These are phyloP conservation scores for Paramormyrops kingsleyae DNA, from an alignment of 2,113 vertebrate genomes.

Conservation along the genomic window DNA sequence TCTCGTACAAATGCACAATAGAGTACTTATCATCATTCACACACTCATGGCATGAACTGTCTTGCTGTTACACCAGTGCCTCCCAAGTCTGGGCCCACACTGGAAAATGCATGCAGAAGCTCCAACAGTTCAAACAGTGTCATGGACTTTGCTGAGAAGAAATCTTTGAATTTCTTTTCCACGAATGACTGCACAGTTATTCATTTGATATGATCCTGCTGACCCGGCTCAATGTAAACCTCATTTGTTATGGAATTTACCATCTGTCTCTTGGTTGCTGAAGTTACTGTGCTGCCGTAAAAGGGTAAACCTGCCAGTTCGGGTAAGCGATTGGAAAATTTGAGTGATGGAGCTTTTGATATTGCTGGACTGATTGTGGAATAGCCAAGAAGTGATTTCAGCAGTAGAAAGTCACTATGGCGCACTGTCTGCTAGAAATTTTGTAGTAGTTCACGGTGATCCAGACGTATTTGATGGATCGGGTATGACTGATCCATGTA, in stretches of 20 bases:
- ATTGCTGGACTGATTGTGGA: neutral
- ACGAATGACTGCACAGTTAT: neutral
- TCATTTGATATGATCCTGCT: neutral
- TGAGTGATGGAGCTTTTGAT: neutral
- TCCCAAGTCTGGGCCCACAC: neutral
- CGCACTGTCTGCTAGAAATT: neutral
- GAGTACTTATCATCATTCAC: neutral
- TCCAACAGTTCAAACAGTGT: neutral
- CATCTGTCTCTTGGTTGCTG: neutral
- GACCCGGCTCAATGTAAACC: neutral
- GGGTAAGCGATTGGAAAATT: neutral
- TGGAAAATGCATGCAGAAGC: neutral
- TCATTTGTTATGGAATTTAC: neutral
- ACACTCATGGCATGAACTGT: neutral
- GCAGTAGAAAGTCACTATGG: neutral
- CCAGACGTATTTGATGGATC: too few species aligned
- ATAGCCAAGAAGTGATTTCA: slow-evolving; percentile 1
- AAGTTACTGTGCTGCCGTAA: neutral
- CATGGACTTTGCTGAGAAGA: neutral
- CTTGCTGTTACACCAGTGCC: neutral
- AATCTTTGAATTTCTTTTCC: neutral
- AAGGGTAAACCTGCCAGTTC: neutral
- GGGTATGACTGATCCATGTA: too few species aligned
- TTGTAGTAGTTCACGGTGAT: neutral
- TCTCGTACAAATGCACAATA: neutral